phyloP scores from a whole-genome alignment of 2,797 vertebrate genomes.

The Chiloscyllium punctatum region DNA sequence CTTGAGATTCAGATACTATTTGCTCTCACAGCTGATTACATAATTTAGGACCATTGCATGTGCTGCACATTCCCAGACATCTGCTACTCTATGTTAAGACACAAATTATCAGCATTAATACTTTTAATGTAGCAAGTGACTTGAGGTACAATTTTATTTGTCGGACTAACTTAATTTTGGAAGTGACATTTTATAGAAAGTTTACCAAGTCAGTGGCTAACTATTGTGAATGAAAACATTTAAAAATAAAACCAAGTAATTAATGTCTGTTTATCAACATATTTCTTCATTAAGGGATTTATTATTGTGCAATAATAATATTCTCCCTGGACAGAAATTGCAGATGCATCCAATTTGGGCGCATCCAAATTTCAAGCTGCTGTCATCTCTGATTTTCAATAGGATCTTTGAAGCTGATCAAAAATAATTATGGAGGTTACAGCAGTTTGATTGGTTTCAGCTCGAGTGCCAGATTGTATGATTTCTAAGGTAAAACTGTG shows the following conservation, averaged over 20 bases:
- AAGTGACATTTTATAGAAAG: neutral
- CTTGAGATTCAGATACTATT: neutral
- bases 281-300: conserved; percentile 5
- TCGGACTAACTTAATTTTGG: neutral
- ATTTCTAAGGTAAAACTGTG: neutral
- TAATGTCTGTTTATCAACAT: neutral
- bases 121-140: neutral
- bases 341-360: neutral
- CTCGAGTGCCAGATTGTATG: neutral
- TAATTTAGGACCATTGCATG: neutral
- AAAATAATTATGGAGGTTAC: neutral
- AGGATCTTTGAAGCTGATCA: neutral
- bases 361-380: neutral
- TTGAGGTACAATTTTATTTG: neutral
- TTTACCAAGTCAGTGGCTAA: neutral
- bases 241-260: neutral
- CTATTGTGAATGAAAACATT: neutral
- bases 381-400: neutral
- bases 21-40: neutral
- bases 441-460: neutral
- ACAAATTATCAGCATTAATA: conserved; percentile 2
- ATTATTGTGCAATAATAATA: neutral
- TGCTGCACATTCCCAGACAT: neutral
- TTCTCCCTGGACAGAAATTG: neutral
- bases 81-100: neutral